These are phyloP conservation scores for Pseudolaguvia tuberculata DNA, from an alignment of 2,113 vertebrate genomes.

Conservation along the genomic window DNA sequence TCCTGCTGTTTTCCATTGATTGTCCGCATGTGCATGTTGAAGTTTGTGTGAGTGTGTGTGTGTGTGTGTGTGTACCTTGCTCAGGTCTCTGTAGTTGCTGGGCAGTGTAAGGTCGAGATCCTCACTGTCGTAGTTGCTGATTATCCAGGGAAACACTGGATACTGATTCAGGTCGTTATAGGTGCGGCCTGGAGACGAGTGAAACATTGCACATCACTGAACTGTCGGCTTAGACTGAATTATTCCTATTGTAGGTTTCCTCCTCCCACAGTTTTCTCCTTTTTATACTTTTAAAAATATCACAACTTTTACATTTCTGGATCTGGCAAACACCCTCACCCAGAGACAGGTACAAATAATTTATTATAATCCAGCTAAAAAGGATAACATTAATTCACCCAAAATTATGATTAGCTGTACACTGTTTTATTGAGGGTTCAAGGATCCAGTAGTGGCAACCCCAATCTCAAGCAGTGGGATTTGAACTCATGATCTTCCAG, in stretches of 20 bases:
- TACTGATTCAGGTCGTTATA: conserved; percentile 98
- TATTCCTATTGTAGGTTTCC: not conserved
- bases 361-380: too few species aligned
- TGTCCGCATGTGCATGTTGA: not conserved
- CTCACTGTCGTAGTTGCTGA: conserved; percentile 95
- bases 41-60: conserved; percentile 12
- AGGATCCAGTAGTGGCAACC: too few species aligned
- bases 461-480: too few species aligned
- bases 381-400: too few species aligned
- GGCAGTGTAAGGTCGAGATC: conserved; percentile 94
- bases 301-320: not conserved
- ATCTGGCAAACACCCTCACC: too few species aligned
- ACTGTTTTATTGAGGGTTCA: too few species aligned
- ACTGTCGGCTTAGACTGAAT: not conserved
- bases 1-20: not conserved
- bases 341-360: too few species aligned
- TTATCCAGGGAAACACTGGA: conserved; percentile 97
- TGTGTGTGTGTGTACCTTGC: conserved; percentile 76
- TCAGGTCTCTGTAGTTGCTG: conserved; percentile 98
- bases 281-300: not conserved
- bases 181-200: conserved; percentile 76
- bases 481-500: too few species aligned
- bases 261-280: not conserved
- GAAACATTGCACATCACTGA: not conserved
- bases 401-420: too few species aligned